Base-by-base conservation (phyloP, 2,797 vertebrate genomes). In the Aphelocoma californica region DNA sequence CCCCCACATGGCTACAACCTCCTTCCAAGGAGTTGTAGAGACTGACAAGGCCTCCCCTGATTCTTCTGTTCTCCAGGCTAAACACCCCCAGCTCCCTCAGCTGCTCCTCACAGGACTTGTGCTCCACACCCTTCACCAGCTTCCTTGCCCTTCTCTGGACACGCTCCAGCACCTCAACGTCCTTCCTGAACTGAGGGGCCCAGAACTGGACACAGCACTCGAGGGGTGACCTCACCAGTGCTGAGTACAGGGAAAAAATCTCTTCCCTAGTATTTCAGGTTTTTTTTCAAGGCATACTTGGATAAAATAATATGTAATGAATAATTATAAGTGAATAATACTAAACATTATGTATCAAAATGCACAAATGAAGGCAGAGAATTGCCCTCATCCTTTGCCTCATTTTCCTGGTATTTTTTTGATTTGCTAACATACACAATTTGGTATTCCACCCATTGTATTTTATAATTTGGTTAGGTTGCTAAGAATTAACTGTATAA, bases 161-260 rank as follows among this genome's bases (percentile, higher is more conserved):
- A 4, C 5, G 0, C 5, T 34, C 45, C 45, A 45, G 62, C 47
- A 11, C 7, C 47, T 67, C 82, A 38, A 6, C 34, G 7, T 34
- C 34, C 34, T 34, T 34, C 12, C 62, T 77, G 17, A 69, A 9
- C 19, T 38, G 40, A 45, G 19, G 18, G 40, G 19, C 13, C 54
- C 29, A 53, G 47, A 69, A 24, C 16, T 45, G 47, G 19, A 29
- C 25, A 15, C 29, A 47, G 40, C 18, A 40, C 25, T 61, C 0
- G 1, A 47, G 47, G 4, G 21, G 29, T 18, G n/a, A 1, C 56
- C n/a, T 40, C 25, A 21, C 2, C 1, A 0, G 17, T 47, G 31
- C 48, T 15, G 31, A 48, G 6, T 21, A 26, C 42, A 48, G 17
- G 21, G 32, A 40, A 38, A n/a, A 61, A 70, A 18, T 26, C 12